Base-by-base conservation (phyloP, 1,140 invertebrate species). In the Drosophila mojavensis region DNA sequence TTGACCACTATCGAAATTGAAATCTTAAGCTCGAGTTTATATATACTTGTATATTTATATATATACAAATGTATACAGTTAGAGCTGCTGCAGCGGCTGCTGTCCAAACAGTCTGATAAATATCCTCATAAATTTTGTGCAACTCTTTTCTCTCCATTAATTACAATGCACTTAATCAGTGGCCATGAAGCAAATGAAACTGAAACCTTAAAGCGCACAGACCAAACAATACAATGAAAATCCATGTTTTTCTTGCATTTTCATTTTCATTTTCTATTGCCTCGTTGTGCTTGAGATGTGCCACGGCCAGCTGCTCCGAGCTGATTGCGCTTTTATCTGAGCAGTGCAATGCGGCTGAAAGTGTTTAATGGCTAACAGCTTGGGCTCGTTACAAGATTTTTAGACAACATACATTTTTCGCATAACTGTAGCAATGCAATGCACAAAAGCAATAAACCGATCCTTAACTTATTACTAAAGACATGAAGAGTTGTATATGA, bases 101-200 rank as follows among this genome's bases (percentile, higher is more conserved):
- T 53, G 65, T 71, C 45, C 61, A 56, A 53, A 33, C n/a, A 47
- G 45, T 67, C 62, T 51, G 60, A 58, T 63, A 39, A 73, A 88
- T 64, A 79, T 88, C 75, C 71, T 79, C 67, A 79, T 86, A 79
- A 88, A 86, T 86, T 75, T 63, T 56, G 36, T 61, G 45, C 68
- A 69, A 45, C 59, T 56, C 61, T 56, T 69, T 58, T 70, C 48
- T 33, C 47, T 47, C 36, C 39, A 61, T 64, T 86, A 86, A 86
- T 86, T 86, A 79, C 63, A 79, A 86, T 86, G 83, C 82, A 86
- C 83, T 78, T 79, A 88, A 65, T 80, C 84, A 89, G 76, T 89
- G 83, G 78, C 79, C 83, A 88, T 88, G 83, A 88, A 79, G 83
- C 63, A 61, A 71, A 39, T 39, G 36, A 39, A 39, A 39, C 67